These are phyloP conservation scores for Hirtodrosophila alboralis DNA, from an alignment of 2,888 invertebrate species.

Conservation along the genomic window DNA sequence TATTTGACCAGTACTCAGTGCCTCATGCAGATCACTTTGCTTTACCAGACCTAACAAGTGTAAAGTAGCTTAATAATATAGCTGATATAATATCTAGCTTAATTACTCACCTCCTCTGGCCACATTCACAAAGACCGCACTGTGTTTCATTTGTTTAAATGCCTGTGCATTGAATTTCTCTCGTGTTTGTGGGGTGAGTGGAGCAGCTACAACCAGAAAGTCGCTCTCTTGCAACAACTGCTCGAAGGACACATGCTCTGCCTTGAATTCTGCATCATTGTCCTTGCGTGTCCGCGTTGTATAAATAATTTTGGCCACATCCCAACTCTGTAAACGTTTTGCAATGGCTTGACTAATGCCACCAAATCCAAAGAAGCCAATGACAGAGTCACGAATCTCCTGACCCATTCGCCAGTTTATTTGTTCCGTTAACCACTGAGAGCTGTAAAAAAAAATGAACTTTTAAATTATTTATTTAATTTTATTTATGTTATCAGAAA, in stretches of 20 bases:
- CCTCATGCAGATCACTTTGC: slow-evolving; percentile 91
- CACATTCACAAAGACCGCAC: slow-evolving; percentile 94
- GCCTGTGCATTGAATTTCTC: slow-evolving; percentile 90
- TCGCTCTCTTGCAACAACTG: slow-evolving; percentile 90
- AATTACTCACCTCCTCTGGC: slow-evolving; percentile 88
- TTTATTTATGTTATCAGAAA: too few species aligned
- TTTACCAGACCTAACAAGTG: slow-evolving; percentile 90
- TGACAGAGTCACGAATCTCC: slow-evolving; percentile 90
- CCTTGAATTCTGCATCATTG: slow-evolving; percentile 87
- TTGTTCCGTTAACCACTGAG: slow-evolving; percentile 88
- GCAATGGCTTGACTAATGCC: slow-evolving; percentile 93
- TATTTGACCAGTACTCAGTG: slow-evolving; percentile 89
- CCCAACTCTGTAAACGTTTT: slow-evolving; percentile 90
- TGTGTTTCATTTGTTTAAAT: slow-evolving; percentile 94
- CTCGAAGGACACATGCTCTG: slow-evolving; percentile 89
- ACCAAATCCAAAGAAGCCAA: slow-evolving; percentile 94
- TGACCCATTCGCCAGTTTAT: slow-evolving; percentile 91
- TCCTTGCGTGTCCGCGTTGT: slow-evolving; percentile 87
- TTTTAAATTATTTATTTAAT: too few species aligned
- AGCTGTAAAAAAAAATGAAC: slow-evolving; percentile 81
- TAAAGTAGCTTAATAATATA: too few species aligned
- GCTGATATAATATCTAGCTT: neutral
- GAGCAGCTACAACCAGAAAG: slow-evolving; percentile 92
- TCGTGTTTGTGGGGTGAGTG: slow-evolving; percentile 91
- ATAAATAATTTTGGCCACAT: slow-evolving; percentile 90